Base-by-base conservation (phyloP, 2,113 vertebrate genomes). In the Indicator indicator region DNA sequence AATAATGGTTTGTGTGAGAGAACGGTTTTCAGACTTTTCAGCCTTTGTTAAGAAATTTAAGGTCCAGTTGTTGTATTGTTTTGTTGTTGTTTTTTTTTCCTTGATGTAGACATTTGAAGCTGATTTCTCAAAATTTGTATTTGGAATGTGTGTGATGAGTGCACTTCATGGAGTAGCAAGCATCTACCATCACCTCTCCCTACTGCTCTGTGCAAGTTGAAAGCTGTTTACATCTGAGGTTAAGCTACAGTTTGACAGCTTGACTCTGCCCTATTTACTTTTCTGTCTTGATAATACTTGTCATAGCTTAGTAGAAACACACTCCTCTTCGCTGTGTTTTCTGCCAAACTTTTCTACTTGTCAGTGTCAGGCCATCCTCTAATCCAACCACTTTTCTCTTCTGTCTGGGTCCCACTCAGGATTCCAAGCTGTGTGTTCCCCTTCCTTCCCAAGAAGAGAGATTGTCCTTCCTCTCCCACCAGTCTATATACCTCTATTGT, bases 171-270 rank as follows among this genome's bases (percentile, higher is more conserved):
- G 30, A 54, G 48, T 30, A 9, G 59, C 11, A 33, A 56, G 48
- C 50, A 18, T 36, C 12, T 16, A 24, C 30, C 10, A 9, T 42
- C 0, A 0, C 16, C 23, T 75, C 56, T 73, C 12, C 3, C 8
- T 48, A 58, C 44, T 16, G 38, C 72, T 48, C 30, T 40, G 14
- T 71, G 64, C 42, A 62, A 33, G 11, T 40, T 69, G n/a, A 24
- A 77, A 54, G 17, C 9, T n/a, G 12, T 54, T 79, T 59, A 55
- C 21, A 10, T 48, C 84, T 48, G 46, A 77, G 7, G n/a, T 60
- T 52, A 42, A 60, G n/a, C 32, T 46, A 56, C 12, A 23, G 23
- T 73, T 64, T 38, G 56, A 75, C 40, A 63, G 3, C 59, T 68
- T 0, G 0, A 6, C 38, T 13, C 28, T 60, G 76, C 16, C 21